Evolutionary conservation across 2,888 invertebrate species (phyloP).

Genomic region (Archips crataeganus): DNA sequence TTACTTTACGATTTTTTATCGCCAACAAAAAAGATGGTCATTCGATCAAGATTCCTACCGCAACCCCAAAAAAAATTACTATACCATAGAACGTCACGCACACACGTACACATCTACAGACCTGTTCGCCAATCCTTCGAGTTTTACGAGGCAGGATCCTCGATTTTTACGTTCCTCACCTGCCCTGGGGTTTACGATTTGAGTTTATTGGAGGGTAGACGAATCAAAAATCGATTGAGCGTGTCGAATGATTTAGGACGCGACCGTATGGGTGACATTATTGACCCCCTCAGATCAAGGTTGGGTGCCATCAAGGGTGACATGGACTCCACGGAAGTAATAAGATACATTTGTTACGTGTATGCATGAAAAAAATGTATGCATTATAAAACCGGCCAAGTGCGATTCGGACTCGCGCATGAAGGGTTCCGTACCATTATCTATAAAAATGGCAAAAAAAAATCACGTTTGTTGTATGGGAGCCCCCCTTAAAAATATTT

Average conservation of each 20-base stretch:
- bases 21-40: too few species aligned
- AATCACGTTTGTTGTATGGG: too few species aligned
- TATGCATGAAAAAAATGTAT: too few species aligned
- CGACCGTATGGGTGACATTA: conserved; percentile 9
- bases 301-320: not conserved
- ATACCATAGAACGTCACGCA: not conserved
- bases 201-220: conserved; percentile 27
- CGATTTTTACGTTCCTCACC: conserved; percentile 29
- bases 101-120: not conserved
- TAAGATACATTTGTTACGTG: too few species aligned
- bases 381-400: too few species aligned
- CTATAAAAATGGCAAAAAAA: too few species aligned
- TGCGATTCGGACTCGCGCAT: too few species aligned
- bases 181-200: conserved; percentile 30
- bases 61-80: not conserved
- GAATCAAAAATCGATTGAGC: conserved; percentile 34
- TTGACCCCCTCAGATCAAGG: not conserved
- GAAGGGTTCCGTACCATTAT: too few species aligned
- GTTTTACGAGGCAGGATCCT: conserved; percentile 25
- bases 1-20: too few species aligned
- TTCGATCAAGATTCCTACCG: too few species aligned
- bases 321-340: too few species aligned
- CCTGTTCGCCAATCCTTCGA: conserved; percentile 11
- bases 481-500: too few species aligned
- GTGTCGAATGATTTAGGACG: conserved; percentile 14